phyloP scores from a whole-genome alignment of 2,888 invertebrate species.

The Drosophila differens region DNA sequence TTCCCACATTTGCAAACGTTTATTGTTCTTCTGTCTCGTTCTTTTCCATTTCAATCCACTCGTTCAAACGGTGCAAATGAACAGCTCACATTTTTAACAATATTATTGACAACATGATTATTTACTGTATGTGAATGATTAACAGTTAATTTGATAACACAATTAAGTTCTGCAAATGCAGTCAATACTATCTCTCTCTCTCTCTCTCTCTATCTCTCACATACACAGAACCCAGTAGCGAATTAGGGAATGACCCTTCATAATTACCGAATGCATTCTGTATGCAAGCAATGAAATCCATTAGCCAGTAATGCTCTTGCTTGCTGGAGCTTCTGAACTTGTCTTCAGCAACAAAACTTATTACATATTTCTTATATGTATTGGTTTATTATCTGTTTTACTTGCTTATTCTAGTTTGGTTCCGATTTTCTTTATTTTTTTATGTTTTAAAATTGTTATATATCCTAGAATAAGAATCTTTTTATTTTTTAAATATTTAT shows the following conservation, averaged over 20 bases:
- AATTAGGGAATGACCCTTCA: too few relatives aligned
- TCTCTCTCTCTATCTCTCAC: neutral
- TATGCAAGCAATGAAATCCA: neutral
- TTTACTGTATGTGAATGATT: neutral
- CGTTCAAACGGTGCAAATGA: neutral
- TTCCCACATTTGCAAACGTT: neutral
- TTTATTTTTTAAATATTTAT: too few relatives aligned
- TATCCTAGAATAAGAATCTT: too few relatives aligned
- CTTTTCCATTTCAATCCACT: neutral
- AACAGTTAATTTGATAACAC: neutral
- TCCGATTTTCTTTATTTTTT: too few relatives aligned
- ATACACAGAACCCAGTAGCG: neutral
- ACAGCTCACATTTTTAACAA: too few relatives aligned
- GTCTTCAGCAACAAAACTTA: neutral
- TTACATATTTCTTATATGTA: neutral
- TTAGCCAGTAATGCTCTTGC: neutral
- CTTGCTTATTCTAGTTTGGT: too few relatives aligned
- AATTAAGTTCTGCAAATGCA: neutral
- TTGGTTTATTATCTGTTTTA: too few relatives aligned
- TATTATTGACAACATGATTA: too few relatives aligned
- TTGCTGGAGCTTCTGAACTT: neutral
- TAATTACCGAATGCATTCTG: neutral
- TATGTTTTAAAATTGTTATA: too few relatives aligned
- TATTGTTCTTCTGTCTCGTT: neutral
- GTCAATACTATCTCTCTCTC: neutral